Percentiles rank a stretch among this genome's conserved stretches.
Evolutionary conservation across 2,797 vertebrate genomes (phyloP).

Genomic region (Argyrosomus regius): DNA sequence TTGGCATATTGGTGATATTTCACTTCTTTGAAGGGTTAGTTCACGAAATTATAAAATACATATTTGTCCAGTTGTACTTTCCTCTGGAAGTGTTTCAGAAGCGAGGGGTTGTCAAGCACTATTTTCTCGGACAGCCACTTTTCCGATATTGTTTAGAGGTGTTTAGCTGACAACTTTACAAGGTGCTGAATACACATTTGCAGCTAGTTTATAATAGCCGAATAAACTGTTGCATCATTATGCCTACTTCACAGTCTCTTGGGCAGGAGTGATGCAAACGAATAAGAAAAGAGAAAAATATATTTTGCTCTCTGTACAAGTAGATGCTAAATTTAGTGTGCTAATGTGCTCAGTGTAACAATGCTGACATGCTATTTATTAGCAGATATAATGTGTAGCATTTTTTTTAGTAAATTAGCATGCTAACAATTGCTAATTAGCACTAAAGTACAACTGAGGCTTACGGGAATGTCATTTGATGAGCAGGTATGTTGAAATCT

Average conservation of each 20-base stretch:
- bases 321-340: background rate
- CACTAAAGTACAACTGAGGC: too few species aligned
- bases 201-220: background rate
- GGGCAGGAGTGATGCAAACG: background rate
- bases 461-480: too few species aligned
- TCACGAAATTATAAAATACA: background rate
- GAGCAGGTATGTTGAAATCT: too few species aligned
- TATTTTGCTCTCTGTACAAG: too few species aligned
- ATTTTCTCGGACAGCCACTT: background rate
- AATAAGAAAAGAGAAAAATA: background rate
- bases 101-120: background rate
- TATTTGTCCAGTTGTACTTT: too few species aligned
- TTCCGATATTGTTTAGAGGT: background rate
- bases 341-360: too few species aligned
- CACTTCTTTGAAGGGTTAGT: background rate
- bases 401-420: too few species aligned
- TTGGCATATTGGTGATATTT: background rate
- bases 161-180: background rate
- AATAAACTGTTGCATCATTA: background rate
- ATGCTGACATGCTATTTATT: too few species aligned
- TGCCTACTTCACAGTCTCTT: background rate
- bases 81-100: background rate
- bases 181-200: background rate
- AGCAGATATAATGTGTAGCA: too few species aligned
- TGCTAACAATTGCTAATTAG: too few species aligned